These are phyloP conservation scores for Gibbula magus DNA, from an alignment of 2,888 invertebrate species.

Conservation along the genomic window DNA sequence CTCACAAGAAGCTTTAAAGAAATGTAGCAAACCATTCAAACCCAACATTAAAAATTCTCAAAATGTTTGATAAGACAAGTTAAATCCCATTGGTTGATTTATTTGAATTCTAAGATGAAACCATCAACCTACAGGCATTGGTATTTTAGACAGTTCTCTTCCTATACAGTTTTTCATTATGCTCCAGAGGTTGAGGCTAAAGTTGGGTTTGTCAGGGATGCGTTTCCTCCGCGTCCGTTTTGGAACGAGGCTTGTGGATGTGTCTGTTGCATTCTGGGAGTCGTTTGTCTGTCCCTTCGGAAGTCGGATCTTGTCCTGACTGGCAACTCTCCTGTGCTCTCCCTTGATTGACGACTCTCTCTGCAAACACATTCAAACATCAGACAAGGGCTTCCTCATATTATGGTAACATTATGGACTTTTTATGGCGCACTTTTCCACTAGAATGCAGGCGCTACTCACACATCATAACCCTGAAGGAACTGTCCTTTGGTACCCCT, in stretches of 20 bases:
- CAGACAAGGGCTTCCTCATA: no score
- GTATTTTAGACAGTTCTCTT: constrained; percentile 98
- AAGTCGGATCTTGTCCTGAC: constrained; percentile 47
- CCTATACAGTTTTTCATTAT: constrained; percentile 99
- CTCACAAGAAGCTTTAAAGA: no score
- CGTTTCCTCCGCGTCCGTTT: constrained; percentile 80
- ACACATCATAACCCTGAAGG: no score
- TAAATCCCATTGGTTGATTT: no score
- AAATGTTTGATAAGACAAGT: no score
- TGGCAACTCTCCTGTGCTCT: constrained; percentile 44
- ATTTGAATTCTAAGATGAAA: no score
- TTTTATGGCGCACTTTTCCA: no score
- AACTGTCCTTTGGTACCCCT: no score
- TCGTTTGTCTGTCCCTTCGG: constrained; percentile 24
- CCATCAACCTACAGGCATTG: constrained; percentile 93
- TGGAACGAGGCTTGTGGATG: neutral
- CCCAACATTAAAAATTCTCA: no score
- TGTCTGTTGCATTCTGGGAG: constrained; percentile 19
- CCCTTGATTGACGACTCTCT: constrained; percentile 32
- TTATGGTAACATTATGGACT: no score
- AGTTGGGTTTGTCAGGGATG: constrained; percentile 87
- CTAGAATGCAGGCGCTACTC: no score
- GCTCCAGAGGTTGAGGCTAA: constrained; percentile 96
- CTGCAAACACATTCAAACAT: neutral
- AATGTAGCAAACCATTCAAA: no score